Percentiles rank a stretch among this genome's conserved stretches.
These are phyloP conservation scores for Sminthurinus aureus DNA, from an alignment of 2,888 invertebrate genomes.

Conservation along the genomic window DNA sequence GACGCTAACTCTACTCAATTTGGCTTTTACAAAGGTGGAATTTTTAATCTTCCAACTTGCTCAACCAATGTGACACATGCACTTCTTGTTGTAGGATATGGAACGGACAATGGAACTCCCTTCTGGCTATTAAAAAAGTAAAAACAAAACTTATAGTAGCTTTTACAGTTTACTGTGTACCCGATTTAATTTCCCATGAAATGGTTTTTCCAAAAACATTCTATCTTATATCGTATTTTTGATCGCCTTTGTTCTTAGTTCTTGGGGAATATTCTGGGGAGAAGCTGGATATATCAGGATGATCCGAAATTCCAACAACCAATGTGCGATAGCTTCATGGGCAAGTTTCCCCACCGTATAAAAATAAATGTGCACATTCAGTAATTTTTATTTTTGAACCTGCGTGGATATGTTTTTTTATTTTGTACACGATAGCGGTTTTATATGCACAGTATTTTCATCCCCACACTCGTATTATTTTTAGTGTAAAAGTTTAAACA, in stretches of 20 bases:
- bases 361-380: too few relatives aligned
- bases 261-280: slow-evolving; percentile 64
- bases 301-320: slow-evolving; percentile 63
- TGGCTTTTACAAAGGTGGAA: background rate
- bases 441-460: too few relatives aligned
- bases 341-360: slow-evolving; percentile 62
- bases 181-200: too few relatives aligned
- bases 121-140: slow-evolving; percentile 66
- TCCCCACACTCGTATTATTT: too few relatives aligned
- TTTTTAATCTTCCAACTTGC: slow-evolving; percentile 67
- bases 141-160: too few relatives aligned
- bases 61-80: slow-evolving; percentile 64
- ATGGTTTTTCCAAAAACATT: too few relatives aligned
- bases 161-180: too few relatives aligned
- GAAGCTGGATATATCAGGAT: slow-evolving; percentile 64
- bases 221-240: too few relatives aligned
- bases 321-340: slow-evolving; percentile 64
- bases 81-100: slow-evolving; percentile 65
- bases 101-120: slow-evolving; percentile 62
- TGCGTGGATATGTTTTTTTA: too few relatives aligned
- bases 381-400: too few relatives aligned
- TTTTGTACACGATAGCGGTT: too few relatives aligned
- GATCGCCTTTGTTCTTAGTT: slow-evolving; percentile 48
- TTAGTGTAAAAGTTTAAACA: too few relatives aligned
- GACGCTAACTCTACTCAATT: background rate